Conservation (phyloP, 2,797 vertebrate species). For the Lepilemur septentrionalis region DNA sequence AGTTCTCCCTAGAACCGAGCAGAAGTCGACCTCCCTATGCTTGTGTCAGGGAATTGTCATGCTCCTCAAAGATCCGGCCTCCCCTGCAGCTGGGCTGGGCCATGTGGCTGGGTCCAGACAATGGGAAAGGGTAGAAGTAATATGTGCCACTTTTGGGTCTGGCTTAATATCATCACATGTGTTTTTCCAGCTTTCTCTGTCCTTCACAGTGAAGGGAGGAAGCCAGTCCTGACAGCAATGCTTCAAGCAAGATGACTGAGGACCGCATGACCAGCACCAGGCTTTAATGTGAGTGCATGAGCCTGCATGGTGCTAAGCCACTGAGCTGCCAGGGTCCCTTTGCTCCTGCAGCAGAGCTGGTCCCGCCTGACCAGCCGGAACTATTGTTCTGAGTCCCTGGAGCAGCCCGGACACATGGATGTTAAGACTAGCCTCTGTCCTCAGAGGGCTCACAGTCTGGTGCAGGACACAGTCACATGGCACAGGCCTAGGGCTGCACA, state of each 20-base stretch:
- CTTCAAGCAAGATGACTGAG: neutral
- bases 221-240: rapidly evolving
- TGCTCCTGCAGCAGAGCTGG: neutral
- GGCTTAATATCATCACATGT: neutral
- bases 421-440: neutral
- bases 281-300: rapidly evolving
- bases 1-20: neutral
- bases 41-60: neutral
- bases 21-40: neutral
- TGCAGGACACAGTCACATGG: neutral
- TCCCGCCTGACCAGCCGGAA: neutral
- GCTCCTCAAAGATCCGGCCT: neutral
- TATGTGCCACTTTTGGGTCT: neutral
- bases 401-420: rapidly evolving
- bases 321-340: too few relatives aligned
- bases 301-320: neutral
- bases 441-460: neutral
- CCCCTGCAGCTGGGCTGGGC: neutral
- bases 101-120: neutral
- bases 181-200: neutral
- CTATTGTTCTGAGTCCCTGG: neutral
- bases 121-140: neutral
- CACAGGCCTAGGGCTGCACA: neutral
- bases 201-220: neutral
- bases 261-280: rapidly evolving